Evolutionary conservation across 2,888 invertebrate genomes (phyloP).

Genomic region (Caenorhabditis angaria): DNA sequence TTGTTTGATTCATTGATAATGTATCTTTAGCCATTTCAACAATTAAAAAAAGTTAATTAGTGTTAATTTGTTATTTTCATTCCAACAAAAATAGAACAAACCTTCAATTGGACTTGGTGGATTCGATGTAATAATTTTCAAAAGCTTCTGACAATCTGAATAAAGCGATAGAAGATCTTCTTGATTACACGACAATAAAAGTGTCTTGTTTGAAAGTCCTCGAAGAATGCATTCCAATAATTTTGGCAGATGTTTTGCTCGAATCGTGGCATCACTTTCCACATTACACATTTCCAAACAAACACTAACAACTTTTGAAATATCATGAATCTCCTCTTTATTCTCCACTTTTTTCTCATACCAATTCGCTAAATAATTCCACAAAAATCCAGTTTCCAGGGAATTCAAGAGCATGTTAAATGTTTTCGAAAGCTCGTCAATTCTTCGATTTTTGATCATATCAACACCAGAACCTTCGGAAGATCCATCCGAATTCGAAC

Average conservation of each 20-base stretch:
- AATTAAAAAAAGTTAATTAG: conserved; percentile 24
- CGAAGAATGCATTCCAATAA: conserved; percentile 53
- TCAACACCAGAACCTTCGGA: neutral
- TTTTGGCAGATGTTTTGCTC: conserved; percentile 53
- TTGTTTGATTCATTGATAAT: conserved; percentile 21
- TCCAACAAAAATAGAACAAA: conserved; percentile 8
- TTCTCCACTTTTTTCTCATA: conserved; percentile 66
- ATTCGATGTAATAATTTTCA: conserved; percentile 37
- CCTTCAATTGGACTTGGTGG: conserved; percentile 36
- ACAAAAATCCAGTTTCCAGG: conserved; percentile 81
- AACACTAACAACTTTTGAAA: conserved; percentile 34
- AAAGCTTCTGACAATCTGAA: conserved; percentile 29
- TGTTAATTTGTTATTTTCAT: neutral
- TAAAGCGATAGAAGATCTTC: conserved; percentile 26
- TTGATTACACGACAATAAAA: conserved; percentile 24
- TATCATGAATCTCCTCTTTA: conserved; percentile 18
- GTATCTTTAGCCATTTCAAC: conserved; percentile 31
- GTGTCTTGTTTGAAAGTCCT: conserved; percentile 17
- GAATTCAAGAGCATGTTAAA: conserved; percentile 86
- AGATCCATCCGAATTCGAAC: no score
- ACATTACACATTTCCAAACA: conserved; percentile 40
- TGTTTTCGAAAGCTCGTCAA: conserved; percentile 81
- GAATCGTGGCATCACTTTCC: conserved; percentile 49
- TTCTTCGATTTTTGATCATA: conserved; percentile 23
- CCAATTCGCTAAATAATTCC: conserved; percentile 80